These are phyloP conservation scores for Zaprionus bogoriensis DNA, from an alignment of 2,888 invertebrate genomes.

Conservation along the genomic window DNA sequence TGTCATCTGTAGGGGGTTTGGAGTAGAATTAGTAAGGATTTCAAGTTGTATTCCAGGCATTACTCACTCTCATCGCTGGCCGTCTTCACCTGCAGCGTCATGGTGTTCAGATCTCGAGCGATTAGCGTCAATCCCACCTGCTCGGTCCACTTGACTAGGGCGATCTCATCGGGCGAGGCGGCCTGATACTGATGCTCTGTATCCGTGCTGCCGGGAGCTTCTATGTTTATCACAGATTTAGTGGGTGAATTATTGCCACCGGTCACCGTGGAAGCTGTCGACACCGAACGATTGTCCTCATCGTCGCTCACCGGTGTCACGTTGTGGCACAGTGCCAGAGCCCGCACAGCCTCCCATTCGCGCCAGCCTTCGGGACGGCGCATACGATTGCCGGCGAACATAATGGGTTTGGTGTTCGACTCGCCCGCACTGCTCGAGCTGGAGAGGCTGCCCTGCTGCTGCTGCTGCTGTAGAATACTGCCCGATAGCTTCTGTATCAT, in stretches of 20 bases:
- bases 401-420: constrained; percentile 47
- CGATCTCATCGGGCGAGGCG: constrained; percentile 96
- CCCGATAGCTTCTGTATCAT: constrained; percentile 80
- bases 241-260: constrained; percentile 81
- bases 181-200: constrained; percentile 86
- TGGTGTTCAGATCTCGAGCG: constrained; percentile 85
- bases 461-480: constrained; percentile 71
- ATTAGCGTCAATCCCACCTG: constrained; percentile 87
- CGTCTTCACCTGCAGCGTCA: constrained; percentile 83
- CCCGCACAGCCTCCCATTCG: constrained; percentile 95
- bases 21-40: not conserved
- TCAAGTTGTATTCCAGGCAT: not conserved
- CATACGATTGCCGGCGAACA: constrained; percentile 83
- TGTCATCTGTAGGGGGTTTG: constrained; percentile 78
- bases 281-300: constrained; percentile 79
- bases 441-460: constrained; percentile 59
- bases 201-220: constrained; percentile 65
- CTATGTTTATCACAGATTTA: constrained; percentile 81
- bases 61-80: constrained; percentile 65
- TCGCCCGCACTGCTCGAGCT: constrained; percentile 57
- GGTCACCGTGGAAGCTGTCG: constrained; percentile 79
- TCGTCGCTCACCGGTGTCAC: constrained; percentile 98
- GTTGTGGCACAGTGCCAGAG: constrained; percentile 98
- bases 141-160: constrained; percentile 95
- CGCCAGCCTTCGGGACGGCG: constrained; percentile 88